phyloP scores from a whole-genome alignment of 2,113 vertebrate genomes.

The Bagarius yarrelli region DNA sequence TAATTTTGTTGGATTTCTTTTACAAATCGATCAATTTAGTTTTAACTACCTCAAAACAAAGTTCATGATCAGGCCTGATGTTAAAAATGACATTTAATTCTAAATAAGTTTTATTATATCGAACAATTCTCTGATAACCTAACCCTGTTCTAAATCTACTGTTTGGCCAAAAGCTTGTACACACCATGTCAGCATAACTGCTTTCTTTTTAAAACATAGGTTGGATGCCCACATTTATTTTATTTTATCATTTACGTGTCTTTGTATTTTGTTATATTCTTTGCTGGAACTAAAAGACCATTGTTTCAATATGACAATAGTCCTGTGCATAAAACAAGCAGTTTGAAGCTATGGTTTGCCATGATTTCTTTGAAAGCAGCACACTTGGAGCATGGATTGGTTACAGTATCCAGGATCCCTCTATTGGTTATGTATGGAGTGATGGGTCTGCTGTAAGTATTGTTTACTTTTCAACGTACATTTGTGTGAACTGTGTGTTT shows the following conservation, averaged over 20 bases:
- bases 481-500: not conserved
- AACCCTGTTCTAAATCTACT: not conserved
- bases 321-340: no score
- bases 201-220: no score
- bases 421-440: slow-evolving; percentile 38
- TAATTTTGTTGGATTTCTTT: not conserved
- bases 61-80: no score
- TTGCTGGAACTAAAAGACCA: no score
- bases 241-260: no score
- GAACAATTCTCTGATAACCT: not conserved
- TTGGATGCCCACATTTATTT: no score
- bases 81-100: not conserved
- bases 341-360: no score
- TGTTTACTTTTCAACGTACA: slow-evolving; percentile 18
- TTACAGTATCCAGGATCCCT: slow-evolving; percentile 45
- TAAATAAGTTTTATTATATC: not conserved
- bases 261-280: no score
- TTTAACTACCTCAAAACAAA: not conserved
- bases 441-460: slow-evolving; percentile 75
- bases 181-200: no score
- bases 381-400: slow-evolving; percentile 65
- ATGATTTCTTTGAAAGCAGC: no score
- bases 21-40: not conserved
- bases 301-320: no score
- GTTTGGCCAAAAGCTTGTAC: no score